phyloP scores from a whole-genome alignment of 2,113 vertebrate species.

The Montifringilla adamsi region DNA sequence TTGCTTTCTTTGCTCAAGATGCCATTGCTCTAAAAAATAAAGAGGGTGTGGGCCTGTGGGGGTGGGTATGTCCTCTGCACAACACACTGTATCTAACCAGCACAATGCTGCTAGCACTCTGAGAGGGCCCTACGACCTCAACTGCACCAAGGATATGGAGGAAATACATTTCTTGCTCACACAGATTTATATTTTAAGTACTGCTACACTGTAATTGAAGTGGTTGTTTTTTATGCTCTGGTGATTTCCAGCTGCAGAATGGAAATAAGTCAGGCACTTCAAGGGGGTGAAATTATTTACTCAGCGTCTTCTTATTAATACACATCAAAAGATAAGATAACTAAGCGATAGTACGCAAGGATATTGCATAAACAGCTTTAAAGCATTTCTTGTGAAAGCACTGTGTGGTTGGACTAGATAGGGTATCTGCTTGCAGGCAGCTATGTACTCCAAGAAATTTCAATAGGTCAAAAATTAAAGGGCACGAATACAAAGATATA shows the following conservation, averaged over 20 bases:
- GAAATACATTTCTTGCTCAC: not conserved
- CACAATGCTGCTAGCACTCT: not conserved
- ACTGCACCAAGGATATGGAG: not conserved
- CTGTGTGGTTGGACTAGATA: not conserved
- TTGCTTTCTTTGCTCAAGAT: not conserved
- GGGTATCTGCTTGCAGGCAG: not conserved
- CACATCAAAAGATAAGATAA: slow-evolving; percentile 29
- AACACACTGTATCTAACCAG: not conserved
- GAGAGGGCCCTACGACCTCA: not conserved
- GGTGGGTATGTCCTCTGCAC: not conserved
- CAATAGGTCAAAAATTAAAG: not conserved
- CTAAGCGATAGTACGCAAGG: not conserved
- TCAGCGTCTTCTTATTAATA: slow-evolving; percentile 15
- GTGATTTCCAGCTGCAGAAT: slow-evolving; percentile 27
- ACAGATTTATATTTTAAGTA: not conserved
- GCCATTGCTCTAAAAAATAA: not conserved
- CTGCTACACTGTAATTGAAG: not conserved
- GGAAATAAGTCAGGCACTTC: not conserved
- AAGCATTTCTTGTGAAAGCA: slow-evolving; percentile 1
- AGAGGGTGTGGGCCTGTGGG: too few species aligned
- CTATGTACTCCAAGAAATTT: not conserved
- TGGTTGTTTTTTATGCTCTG: not conserved
- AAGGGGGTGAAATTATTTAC: slow-evolving; percentile 32
- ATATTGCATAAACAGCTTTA: slow-evolving; percentile 14
- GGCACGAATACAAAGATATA: not conserved